Percentiles rank a stretch among this genome's conserved stretches.
Evolutionary conservation across 2,888 invertebrate genomes (phyloP).

Genomic region (Digitonthophagus gazella): DNA sequence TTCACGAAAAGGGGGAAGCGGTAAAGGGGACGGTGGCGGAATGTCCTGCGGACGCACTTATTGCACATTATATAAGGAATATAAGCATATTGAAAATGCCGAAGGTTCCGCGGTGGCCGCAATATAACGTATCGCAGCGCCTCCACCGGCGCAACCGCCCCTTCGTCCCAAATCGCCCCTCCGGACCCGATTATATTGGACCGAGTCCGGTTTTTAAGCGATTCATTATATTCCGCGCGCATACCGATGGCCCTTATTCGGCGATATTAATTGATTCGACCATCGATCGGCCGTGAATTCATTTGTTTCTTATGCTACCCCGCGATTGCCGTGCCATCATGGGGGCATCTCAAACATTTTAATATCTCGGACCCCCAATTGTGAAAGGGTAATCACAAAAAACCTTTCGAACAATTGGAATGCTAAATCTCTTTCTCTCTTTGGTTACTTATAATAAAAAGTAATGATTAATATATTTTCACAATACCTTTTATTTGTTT

Average conservation of each 20-base stretch:
- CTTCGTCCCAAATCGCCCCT: conserved; percentile 6
- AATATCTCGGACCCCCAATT: neutral
- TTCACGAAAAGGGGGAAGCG: neutral
- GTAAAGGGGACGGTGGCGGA: neutral
- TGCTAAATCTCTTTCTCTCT: too few species aligned
- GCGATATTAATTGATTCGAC: conserved; percentile 18
- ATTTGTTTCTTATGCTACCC: neutral
- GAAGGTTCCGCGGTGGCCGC: conserved; percentile 38
- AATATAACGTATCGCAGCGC: conserved; percentile 38
- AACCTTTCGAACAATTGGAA: too few species aligned
- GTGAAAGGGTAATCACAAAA: too few species aligned
- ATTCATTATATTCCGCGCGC: conserved; percentile 47
- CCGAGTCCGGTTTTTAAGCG: conserved; percentile 45
- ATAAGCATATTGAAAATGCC: conserved; percentile 50
- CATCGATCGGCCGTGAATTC: neutral
- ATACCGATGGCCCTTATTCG: conserved; percentile 33
- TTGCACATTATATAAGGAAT: conserved; percentile 45
- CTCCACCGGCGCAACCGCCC: conserved; percentile 20
- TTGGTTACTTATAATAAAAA: too few species aligned
- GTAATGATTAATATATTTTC: too few species aligned
- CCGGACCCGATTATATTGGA: conserved; percentile 40
- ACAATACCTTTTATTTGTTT: too few species aligned
- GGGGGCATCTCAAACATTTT: neutral
- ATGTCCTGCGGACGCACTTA: conserved; percentile 36
- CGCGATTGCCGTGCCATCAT: too few species aligned